Percentiles rank a stretch among this genome's conserved stretches.
These are phyloP conservation scores for Cosmorhoe ocellata DNA, from an alignment of 2,888 invertebrate genomes.

Conservation along the genomic window DNA sequence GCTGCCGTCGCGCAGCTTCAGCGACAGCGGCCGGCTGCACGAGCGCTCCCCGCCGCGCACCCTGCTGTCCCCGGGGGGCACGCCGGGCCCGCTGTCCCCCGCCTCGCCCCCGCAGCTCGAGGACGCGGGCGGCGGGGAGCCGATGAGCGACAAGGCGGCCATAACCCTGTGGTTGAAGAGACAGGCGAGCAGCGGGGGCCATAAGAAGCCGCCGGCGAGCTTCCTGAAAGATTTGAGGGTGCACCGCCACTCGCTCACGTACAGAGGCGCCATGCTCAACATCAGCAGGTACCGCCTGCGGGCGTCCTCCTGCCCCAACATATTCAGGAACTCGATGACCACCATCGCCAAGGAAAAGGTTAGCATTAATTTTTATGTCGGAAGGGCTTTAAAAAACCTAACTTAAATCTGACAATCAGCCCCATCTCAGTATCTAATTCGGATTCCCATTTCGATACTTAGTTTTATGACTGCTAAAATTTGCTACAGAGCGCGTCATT, in stretches of 20 bases:
- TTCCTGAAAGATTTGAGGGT: slow-evolving; percentile 88
- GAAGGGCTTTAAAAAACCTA: no score
- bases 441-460: no score
- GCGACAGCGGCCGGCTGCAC: slow-evolving; percentile 81
- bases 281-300: slow-evolving; percentile 90
- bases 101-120: no score
- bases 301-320: slow-evolving; percentile 95
- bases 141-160: slow-evolving; percentile 69
- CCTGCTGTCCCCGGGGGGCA: slow-evolving; percentile 53
- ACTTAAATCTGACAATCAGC: no score
- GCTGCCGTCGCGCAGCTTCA: slow-evolving; percentile 88
- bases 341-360: slow-evolving; percentile 91
- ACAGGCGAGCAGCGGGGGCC: slow-evolving; percentile 65
- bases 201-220: slow-evolving; percentile 82
- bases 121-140: no score
- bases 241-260: slow-evolving; percentile 90
- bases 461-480: no score
- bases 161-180: slow-evolving; percentile 82
- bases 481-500: no score
- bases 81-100: slow-evolving; percentile 39
- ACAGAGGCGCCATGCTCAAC: slow-evolving; percentile 93
- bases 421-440: no score
- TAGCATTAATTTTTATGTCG: no score
- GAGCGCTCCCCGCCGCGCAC: slow-evolving; percentile 67
- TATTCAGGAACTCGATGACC: slow-evolving; percentile 92